Conservation (phyloP, 1,140 invertebrate species). For the Drosophila malerkotliana region DNA sequence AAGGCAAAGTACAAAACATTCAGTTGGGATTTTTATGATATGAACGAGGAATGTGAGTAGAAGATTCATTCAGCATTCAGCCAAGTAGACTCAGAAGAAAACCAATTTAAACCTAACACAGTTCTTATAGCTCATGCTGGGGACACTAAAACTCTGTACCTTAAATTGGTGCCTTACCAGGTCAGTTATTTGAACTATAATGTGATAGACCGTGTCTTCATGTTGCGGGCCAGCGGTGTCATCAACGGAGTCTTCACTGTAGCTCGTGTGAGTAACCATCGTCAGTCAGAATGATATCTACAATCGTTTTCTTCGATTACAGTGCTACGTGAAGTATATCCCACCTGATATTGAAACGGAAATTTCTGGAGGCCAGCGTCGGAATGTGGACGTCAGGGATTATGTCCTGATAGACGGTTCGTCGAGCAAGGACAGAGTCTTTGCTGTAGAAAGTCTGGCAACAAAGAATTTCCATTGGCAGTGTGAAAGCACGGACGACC, state of each 20-base stretch:
- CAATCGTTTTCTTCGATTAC: constrained; percentile 1
- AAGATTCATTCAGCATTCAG: background rate
- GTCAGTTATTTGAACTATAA: background rate
- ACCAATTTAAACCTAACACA: background rate
- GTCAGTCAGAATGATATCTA: constrained; percentile 4
- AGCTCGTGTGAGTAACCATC: constrained; percentile 39
- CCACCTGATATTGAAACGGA: constrained; percentile 1
- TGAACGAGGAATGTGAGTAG: constrained; percentile 25
- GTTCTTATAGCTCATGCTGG: constrained; percentile 3
- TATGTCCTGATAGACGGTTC: constrained; percentile 6
- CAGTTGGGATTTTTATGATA: constrained; percentile 32
- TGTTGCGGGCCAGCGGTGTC: constrained; percentile 1
- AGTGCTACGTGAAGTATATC: constrained; percentile 32
- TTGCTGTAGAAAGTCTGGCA: background rate
- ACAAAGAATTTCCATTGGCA: background rate
- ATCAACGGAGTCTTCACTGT: constrained; percentile 6
- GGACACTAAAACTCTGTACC: background rate
- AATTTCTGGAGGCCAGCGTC: constrained; percentile 18
- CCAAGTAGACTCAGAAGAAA: background rate
- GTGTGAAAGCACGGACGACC: constrained; percentile 15
- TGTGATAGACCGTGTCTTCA: background rate
- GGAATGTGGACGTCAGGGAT: constrained; percentile 8
- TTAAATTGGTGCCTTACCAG: constrained; percentile 14
- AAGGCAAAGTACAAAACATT: background rate
- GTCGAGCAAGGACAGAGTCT: background rate